Conservation (phyloP, 2,797 vertebrate species). For the Acipenser ruthenus region DNA sequence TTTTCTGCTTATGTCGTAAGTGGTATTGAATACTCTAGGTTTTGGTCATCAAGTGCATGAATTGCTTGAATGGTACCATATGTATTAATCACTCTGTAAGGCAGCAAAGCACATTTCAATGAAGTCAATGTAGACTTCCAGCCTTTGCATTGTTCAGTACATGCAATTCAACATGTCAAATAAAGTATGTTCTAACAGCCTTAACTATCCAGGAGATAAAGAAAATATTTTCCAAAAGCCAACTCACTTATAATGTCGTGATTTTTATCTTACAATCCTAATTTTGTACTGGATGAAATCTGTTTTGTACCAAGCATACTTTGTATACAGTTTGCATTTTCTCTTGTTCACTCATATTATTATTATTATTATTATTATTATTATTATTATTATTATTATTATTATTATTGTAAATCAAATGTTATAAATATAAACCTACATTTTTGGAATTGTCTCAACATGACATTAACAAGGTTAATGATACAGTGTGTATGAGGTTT, state of each 20-base stretch:
- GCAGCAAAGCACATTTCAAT: neutral
- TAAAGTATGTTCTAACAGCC: neutral
- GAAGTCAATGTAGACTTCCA: neutral
- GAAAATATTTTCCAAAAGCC: slow-evolving; percentile 1
- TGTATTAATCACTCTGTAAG: neutral
- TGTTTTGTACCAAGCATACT: slow-evolving; percentile 20
- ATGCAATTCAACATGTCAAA: neutral
- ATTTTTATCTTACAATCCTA: neutral
- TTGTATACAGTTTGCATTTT: slow-evolving; percentile 17
- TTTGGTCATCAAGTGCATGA: neutral
- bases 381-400: too few relatives aligned
- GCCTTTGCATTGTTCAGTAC: neutral
- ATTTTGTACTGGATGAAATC: slow-evolving; percentile 1
- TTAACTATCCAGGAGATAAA: neutral
- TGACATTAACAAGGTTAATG: too few relatives aligned
- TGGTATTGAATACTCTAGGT: neutral
- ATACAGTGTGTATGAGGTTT: too few relatives aligned
- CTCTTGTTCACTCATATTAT: slow-evolving; percentile 18
- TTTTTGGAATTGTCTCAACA: too few relatives aligned
- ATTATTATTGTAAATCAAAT: too few relatives aligned
- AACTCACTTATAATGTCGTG: neutral
- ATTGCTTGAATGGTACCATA: neutral
- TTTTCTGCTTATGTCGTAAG: neutral
- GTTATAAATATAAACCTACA: too few relatives aligned
- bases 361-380: too few relatives aligned